Conservation (phyloP, 2,888 invertebrate genomes). For the Listrodromus nycthemerus region DNA sequence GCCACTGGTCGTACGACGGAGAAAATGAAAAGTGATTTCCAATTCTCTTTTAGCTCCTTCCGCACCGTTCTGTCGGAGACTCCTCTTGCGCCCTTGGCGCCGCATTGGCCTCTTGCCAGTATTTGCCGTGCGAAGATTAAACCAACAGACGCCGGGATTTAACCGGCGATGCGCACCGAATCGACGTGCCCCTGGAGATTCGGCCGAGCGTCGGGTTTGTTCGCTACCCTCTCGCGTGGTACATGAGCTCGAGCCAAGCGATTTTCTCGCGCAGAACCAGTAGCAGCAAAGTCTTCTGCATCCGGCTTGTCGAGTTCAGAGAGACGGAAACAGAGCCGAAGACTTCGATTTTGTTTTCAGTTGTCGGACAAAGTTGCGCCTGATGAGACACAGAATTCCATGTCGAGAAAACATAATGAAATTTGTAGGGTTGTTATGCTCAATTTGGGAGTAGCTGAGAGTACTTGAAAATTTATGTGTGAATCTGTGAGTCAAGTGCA, state of each 20-base stretch:
- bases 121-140: conserved; percentile 72
- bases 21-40: conserved; percentile 66
- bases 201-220: conserved; percentile 48
- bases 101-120: conserved; percentile 69
- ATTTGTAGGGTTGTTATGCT: too few species aligned
- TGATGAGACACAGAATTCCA: too few species aligned
- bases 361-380: too few species aligned
- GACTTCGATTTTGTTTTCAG: too few species aligned
- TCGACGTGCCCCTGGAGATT: conserved; percentile 66
- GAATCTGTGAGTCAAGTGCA: too few species aligned
- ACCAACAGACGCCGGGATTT: conserved; percentile 72
- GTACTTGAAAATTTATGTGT: too few species aligned
- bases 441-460: too few species aligned
- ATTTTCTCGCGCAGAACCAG: conserved; percentile 36
- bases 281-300: conserved; percentile 39
- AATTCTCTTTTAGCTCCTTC: conserved; percentile 58
- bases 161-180: conserved; percentile 69
- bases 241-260: conserved; percentile 34
- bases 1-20: conserved; percentile 46
- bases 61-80: conserved; percentile 16
- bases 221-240: background rate
- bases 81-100: conserved; percentile 60
- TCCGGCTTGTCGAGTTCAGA: conserved; percentile 8
- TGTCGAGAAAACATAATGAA: too few species aligned
- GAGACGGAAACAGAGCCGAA: background rate